Conservation (phyloP, 2,888 invertebrate species). For the Synergus umbraculus region DNA sequence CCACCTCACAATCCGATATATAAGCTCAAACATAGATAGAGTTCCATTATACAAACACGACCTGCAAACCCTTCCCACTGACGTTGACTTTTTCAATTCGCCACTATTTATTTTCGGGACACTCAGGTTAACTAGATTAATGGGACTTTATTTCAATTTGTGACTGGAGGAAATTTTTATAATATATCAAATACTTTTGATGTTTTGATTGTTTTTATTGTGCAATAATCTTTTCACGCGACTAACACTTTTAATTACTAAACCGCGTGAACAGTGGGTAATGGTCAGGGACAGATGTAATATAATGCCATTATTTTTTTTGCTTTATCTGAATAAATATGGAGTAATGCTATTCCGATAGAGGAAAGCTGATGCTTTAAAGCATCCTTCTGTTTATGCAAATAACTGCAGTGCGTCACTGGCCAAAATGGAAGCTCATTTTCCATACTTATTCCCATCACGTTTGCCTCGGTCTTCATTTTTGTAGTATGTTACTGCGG, state of each 20-base stretch:
- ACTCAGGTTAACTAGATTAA: background rate
- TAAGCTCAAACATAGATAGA: slow-evolving; percentile 33
- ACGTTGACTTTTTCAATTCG: slow-evolving; percentile 6
- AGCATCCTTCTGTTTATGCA: slow-evolving; percentile 4
- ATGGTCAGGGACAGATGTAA: background rate
- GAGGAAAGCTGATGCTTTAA: background rate
- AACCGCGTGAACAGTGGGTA: background rate
- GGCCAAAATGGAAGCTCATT: slow-evolving; percentile 16
- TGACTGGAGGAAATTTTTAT: background rate
- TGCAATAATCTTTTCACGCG: background rate
- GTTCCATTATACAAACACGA: slow-evolving; percentile 24
- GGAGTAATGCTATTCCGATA: background rate
- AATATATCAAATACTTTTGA: background rate
- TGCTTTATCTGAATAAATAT: background rate
- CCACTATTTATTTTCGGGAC: background rate
- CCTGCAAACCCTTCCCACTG: background rate
- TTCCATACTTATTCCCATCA: slow-evolving; percentile 20
- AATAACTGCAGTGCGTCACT: slow-evolving; percentile 6
- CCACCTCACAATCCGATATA: slow-evolving; percentile 29
- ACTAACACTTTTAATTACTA: background rate
- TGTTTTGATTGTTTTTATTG: background rate
- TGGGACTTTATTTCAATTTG: background rate
- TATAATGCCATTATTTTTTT: background rate
- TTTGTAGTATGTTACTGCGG: slow-evolving; percentile 3
- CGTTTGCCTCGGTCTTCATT: slow-evolving; percentile 20